Evolutionary conservation across 1,140 invertebrate genomes (phyloP).

Genomic region (Drosophila ohnishii): DNA sequence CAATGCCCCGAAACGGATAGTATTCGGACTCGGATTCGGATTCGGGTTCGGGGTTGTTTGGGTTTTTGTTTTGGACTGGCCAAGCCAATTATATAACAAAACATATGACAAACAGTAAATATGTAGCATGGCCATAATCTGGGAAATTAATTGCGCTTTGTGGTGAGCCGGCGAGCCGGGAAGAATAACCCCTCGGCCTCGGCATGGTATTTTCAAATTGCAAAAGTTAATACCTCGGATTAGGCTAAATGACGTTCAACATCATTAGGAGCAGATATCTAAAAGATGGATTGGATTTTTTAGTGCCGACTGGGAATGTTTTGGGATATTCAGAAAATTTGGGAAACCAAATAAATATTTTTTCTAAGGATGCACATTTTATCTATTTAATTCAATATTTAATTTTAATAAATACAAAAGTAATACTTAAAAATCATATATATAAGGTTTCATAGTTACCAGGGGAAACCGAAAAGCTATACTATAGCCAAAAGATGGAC

Average conservation of each 20-base stretch:
- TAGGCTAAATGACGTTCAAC: slow-evolving; percentile 31
- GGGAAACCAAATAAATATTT: background rate
- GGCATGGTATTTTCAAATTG: slow-evolving; percentile 42
- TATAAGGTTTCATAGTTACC: too few species aligned
- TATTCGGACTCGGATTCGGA: background rate
- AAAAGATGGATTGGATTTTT: slow-evolving; percentile 8
- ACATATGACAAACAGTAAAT: slow-evolving; percentile 73
- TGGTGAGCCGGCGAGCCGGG: slow-evolving; percentile 59
- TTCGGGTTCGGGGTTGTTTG: slow-evolving; percentile 33
- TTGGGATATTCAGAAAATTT: background rate
- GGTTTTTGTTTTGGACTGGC: slow-evolving; percentile 54
- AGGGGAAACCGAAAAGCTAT: background rate
- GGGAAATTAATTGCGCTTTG: slow-evolving; percentile 77
- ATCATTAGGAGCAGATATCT: slow-evolving; percentile 6
- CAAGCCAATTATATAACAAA: slow-evolving; percentile 81
- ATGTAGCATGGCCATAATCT: slow-evolving; percentile 46
- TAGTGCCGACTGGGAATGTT: slow-evolving; percentile 5
- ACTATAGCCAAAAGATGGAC: background rate
- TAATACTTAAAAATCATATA: background rate
- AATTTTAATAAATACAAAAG: background rate
- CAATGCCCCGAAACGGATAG: slow-evolving; percentile 32
- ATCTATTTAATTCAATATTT: background rate
- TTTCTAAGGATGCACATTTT: background rate
- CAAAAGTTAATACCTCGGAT: slow-evolving; percentile 50
- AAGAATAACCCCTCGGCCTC: slow-evolving; percentile 29